Percentiles rank a stretch among this genome's conserved stretches.
phyloP scores from a whole-genome alignment of 2,888 invertebrate species.

The Rhorus exstirpatorius region DNA sequence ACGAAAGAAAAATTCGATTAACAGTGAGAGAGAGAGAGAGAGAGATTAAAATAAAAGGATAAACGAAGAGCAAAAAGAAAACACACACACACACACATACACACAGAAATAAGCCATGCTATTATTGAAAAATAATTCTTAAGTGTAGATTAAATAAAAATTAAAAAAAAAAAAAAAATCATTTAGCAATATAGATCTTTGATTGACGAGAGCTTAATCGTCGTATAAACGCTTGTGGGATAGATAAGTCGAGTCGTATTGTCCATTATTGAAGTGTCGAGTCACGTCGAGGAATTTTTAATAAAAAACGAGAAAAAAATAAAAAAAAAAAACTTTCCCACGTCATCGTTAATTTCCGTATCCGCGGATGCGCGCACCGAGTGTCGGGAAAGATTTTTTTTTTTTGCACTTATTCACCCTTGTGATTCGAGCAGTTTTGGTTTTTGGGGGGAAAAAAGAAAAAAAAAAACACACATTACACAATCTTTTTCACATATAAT shows the following conservation, averaged over 20 bases:
- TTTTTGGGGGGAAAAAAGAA: no score
- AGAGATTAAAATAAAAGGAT: slow-evolving; percentile 10
- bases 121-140: slow-evolving; percentile 61
- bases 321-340: no score
- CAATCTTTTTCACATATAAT: no score
- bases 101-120: slow-evolving; percentile 62
- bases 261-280: slow-evolving; percentile 45
- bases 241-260: slow-evolving; percentile 56
- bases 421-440: no score
- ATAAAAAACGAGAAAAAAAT: slow-evolving; percentile 19
- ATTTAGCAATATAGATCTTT: slow-evolving; percentile 70
- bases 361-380: no score
- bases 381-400: no score
- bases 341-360: no score
- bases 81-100: slow-evolving; percentile 28
- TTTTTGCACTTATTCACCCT: no score
- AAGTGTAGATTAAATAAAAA: slow-evolving; percentile 63
- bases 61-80: not conserved
- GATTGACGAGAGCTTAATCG: slow-evolving; percentile 71
- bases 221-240: slow-evolving; percentile 71
- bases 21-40: slow-evolving; percentile 40
- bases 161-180: slow-evolving; percentile 34
- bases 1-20: slow-evolving; percentile 13
- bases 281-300: slow-evolving; percentile 39
- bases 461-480: no score